A percentile compares a stretch with the other conserved stretches of the same genome.
Evolutionary conservation across 2,888 invertebrate species (phyloP).

Genomic region (Ophion slaviceki): DNA sequence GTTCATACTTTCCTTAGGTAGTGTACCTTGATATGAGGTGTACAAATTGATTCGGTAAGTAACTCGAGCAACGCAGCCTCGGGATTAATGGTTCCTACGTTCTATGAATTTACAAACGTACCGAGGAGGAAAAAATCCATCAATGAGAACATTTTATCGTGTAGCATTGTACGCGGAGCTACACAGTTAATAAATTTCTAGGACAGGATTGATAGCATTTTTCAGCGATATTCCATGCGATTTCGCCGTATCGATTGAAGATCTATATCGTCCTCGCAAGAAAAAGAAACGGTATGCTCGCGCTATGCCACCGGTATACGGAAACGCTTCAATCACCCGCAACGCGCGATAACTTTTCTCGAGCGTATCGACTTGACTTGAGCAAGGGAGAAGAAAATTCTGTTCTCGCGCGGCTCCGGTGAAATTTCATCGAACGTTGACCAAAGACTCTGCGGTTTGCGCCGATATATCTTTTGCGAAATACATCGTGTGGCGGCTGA

Average conservation of each 20-base stretch:
- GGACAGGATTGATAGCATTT: constrained; percentile 45
- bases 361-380: constrained; percentile 11
- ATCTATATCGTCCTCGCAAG: constrained; percentile 49
- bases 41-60: constrained; percentile 35
- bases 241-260: constrained; percentile 34
- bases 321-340: constrained; percentile 46
- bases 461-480: constrained; percentile 60
- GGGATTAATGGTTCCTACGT: constrained; percentile 45
- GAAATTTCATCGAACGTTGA: constrained; percentile 56
- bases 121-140: constrained; percentile 29
- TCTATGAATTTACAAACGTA: constrained; percentile 32
- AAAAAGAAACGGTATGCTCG: constrained; percentile 8
- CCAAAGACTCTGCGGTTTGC: constrained; percentile 48
- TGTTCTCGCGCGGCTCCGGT: constrained; percentile 48
- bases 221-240: constrained; percentile 42
- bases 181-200: constrained; percentile 43
- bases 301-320: constrained; percentile 29
- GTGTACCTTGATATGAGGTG: constrained; percentile 15
- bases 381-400: constrained; percentile 53
- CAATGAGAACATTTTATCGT: constrained; percentile 37
- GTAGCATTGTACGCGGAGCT: constrained; percentile 5
- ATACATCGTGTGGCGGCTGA: constrained; percentile 50
- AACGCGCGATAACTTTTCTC: constrained; percentile 34
- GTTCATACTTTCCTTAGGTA: constrained; percentile 12
- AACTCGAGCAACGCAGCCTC: constrained; percentile 14